Evolutionary conservation across 2,113 vertebrate species (phyloP), one percentile per base, ranked within the genome.

Genomic region (Aptenodytes patagonicus): DNA sequence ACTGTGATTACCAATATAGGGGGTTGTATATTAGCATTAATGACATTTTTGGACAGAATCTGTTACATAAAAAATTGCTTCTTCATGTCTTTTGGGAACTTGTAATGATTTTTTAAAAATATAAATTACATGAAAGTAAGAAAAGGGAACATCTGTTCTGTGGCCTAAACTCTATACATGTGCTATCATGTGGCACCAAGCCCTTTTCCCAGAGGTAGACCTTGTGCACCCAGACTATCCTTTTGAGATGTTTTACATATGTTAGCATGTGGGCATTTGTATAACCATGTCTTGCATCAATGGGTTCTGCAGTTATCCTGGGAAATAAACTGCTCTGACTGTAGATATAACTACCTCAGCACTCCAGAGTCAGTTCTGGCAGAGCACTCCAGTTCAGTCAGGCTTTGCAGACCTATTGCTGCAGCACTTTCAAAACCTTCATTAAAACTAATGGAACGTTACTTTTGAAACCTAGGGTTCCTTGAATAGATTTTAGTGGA

Each of bases 161-260:
- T 69, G 46, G 40, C 69, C 46, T 93, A 54, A 78, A 69, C 60
- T 54, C 31, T 46, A 12, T 61, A 38, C 29, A 11, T 75, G 83
- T 94, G 75, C 76, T 93, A 60, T 75, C 83, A 46, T 69, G 82
- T 94, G 89, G 78, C 80, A 95, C 82, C 92, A 83, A 96, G n/a
- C 46, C 36, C 73, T 93, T 95, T 94, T 91, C 92, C 92, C 94
- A 93, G 61, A 80, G 78, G 90, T 70, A 75, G 66, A 29, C 44
- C 73, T n/a, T 77, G 75, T 84, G 80, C 91, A 89, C 85, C 69
- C 85, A 70, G 64, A 57, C 89, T 83, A 24, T 95, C 40, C 64
- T 96, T 88, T 68, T 66, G 87, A 91, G 91, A 88, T 95, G 40
- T 87, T 95, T 90, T 96, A 84, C 92, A 80, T 96, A 87, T 92